These are phyloP conservation scores for Porites cylindrica DNA, from an alignment of 92 coral and sea anemone genomes.

Conservation along the genomic window DNA sequence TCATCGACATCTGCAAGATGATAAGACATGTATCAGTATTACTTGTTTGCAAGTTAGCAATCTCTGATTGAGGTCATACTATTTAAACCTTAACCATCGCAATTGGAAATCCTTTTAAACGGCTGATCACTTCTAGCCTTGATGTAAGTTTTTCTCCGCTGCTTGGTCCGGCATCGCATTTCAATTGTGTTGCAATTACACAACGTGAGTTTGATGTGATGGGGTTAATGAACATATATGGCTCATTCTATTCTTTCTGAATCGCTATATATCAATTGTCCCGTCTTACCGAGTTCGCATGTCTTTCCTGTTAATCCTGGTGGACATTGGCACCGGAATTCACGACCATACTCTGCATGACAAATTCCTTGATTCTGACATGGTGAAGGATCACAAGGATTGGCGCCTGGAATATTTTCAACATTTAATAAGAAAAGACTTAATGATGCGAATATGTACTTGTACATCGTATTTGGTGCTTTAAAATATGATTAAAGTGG, in stretches of 20 bases:
- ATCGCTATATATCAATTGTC: not conserved
- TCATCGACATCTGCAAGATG: slow-evolving; percentile 24
- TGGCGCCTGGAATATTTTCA: not conserved
- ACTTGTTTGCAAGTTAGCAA: not conserved
- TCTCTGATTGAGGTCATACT: not conserved
- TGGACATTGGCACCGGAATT: slow-evolving; percentile 20
- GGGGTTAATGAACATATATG: too few species aligned
- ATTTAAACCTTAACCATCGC: too few species aligned
- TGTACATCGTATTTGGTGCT: too few species aligned
- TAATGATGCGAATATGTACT: too few species aligned
- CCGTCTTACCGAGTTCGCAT: not conserved
- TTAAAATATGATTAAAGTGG: too few species aligned
- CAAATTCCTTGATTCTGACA: slow-evolving; percentile 36
- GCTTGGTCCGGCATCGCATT: too few species aligned
- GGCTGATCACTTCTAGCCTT: too few species aligned
- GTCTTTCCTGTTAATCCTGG: slow-evolving; percentile 26
- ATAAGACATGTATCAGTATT: not conserved
- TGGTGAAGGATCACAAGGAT: slow-evolving; percentile 13
- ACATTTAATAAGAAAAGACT: too few species aligned
- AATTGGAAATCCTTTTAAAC: too few species aligned
- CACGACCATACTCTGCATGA: not conserved
- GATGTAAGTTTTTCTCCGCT: too few species aligned
- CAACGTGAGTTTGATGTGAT: too few species aligned
- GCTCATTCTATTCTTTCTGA: not conserved
- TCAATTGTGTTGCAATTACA: too few species aligned